Evolutionary conservation across 1,140 invertebrate species (phyloP), one percentile per base, ranked within the genome.

Genomic region (Ruditapes philippinarum): DNA sequence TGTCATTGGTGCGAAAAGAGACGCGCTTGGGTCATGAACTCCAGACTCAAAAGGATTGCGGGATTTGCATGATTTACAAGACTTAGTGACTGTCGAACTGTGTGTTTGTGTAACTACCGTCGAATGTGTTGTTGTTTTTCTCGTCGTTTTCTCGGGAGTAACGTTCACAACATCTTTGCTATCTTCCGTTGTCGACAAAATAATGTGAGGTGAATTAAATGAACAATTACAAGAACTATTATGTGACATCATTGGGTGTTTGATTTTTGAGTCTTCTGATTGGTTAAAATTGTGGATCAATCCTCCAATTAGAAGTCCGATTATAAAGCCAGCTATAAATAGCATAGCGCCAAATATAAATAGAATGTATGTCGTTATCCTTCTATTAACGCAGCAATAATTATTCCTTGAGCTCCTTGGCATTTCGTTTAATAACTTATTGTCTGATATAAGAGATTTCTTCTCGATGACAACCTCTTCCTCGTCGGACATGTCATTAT

Each of bases 1-100:
- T 68, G 85, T 88, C 1, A 88, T 45, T 25, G 57, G 38, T 5
- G 76, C 42, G 33, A 88, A 88, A 14, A 49, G 74, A n/a, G 85
- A 88, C 1, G 4, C 17, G 38, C 4, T n/a, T 11, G 42, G 22
- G 38, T 88, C 74, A 54, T 70, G 38, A 9, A 57, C 76, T 22
- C n/a, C 25, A 51, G 54, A 28, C n/a, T 25, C 25, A 28, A 49
- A 38, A 33, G 85, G 85, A n/a, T 79, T 51, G 31, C 51, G 38
- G 2, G 22, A 28, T 62, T 60, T 40, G 38, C 79, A 81, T 17
- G 17, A n/a, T 4, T 40, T 40, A 57, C 79, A 81, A n/a, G n/a
- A n/a, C n/a, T n/a, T n/a, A 65, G 25, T 54, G 19, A 4, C 22
- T 54, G 51, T 54, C 11, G 22, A 54, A 54, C 51, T 54, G 5